Evolutionary conservation across 1,140 invertebrate genomes (phyloP), one percentile per base, ranked within the genome.

Genomic region (Brachionus angularis): DNA sequence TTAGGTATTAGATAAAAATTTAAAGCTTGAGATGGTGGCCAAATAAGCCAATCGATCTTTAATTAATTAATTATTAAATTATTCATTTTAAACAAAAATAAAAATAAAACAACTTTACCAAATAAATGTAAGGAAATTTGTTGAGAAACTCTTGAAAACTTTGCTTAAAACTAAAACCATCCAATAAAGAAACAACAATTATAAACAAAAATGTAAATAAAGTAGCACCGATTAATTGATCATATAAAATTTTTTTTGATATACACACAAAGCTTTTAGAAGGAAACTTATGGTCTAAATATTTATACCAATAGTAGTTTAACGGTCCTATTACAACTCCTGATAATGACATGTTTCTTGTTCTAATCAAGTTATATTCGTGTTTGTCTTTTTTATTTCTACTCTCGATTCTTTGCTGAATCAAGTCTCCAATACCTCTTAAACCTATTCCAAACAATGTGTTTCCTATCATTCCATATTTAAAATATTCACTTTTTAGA

Each of bases 41-140:
- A 75, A n/a, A 75, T 39, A 5, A 74, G 14, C 69, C 74, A 75
- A 23, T 75, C 74, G n/a, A 74, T 58, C 74, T 74, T 50, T 16
- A 72, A 64, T 3, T 33, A 12, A 58, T 58, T 29, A 7, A 5
- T 31, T 29, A 25, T 31, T n/a, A 27, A 58, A 14, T 72, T 5
- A 39, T 4, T 8, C 7, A 33, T 64, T 23, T 5, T 5, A 23
- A 61, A 14, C 31, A 7, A 61, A 16, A 46, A 25, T 21, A 16
- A 36, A 5, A 8, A n/a, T 4, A 29, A n/a, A 5, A 21, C n/a
- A 23, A 50, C 10, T 29, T 55, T 72, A 75, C 74, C 61, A 72
- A 25, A 50, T 75, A 75, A 14, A 75, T 71, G 7, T 44, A 46
- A 34, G 53, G 61, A 49, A 75, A 75, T 58, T 75, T 75, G 16